Conservation (phyloP, 2,113 vertebrate genomes). For the Erpornis zantholeuca region DNA sequence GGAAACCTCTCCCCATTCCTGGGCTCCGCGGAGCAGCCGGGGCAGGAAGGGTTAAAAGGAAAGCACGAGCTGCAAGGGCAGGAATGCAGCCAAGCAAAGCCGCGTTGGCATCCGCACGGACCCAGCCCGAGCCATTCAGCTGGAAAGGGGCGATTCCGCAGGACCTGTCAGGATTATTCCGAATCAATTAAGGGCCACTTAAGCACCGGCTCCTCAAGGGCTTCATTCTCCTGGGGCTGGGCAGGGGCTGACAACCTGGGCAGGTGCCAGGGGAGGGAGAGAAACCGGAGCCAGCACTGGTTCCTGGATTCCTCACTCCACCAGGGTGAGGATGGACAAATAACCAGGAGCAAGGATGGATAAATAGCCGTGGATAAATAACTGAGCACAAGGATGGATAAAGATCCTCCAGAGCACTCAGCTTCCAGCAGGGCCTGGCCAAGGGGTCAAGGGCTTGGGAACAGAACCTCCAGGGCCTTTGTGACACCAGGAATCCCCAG, state of each 20-base stretch:
- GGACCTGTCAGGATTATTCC: slow-evolving; percentile 34
- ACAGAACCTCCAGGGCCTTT: neutral
- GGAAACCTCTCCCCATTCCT: fast-evolving
- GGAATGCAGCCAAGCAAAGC: slow-evolving; percentile 30
- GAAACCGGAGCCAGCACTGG: neutral
- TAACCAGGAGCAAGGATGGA: neutral
- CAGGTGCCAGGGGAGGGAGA: neutral
- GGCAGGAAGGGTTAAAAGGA: neutral
- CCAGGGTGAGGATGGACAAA: neutral
- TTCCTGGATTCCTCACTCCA: neutral
- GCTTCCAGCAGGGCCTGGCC: neutral
- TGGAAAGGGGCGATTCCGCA: slow-evolving; percentile 1
- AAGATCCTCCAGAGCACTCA: neutral
- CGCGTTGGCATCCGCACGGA: neutral
- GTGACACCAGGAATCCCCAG: neutral
- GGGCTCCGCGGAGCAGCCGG: neutral
- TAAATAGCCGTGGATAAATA: neutral
- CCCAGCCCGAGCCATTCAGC: neutral
- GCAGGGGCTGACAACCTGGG: neutral
- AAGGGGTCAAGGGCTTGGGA: neutral
- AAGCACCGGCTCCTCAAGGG: slow-evolving; percentile 9
- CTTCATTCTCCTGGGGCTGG: neutral
- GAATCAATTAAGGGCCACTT: slow-evolving; percentile 26
- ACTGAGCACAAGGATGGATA: neutral
- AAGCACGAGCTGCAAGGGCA: neutral